Evolutionary conservation across 30 jellyfish, hydroid and myxozoan genomes (phyloP).

Genomic region (Hydractinia symbiolongicarpus): DNA sequence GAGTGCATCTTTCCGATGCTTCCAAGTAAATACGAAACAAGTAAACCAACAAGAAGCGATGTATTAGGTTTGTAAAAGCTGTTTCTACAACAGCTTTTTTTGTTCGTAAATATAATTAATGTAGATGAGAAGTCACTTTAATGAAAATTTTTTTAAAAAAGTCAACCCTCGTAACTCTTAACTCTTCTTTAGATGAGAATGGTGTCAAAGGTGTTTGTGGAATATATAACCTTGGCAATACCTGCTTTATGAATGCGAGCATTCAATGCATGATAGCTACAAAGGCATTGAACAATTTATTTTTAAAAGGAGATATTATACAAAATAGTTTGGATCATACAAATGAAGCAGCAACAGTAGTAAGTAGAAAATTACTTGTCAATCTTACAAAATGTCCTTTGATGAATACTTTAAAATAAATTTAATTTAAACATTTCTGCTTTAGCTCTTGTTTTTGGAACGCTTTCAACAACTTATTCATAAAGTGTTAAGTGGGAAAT

Average conservation of each 20-base stretch:
- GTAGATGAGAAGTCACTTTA: background rate
- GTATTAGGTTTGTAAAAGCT: background rate
- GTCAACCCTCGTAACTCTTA: background rate
- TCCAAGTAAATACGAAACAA: background rate
- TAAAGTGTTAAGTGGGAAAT: slow-evolving; percentile 54
- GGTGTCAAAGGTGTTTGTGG: slow-evolving; percentile 75
- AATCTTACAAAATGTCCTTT: background rate
- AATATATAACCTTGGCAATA: slow-evolving; percentile 66
- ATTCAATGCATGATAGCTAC: slow-evolving; percentile 69
- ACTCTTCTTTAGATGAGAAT: slow-evolving; percentile 24
- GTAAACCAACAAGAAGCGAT: background rate
- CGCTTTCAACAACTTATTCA: slow-evolving; percentile 48
- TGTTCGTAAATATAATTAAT: background rate
- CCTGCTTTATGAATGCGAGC: slow-evolving; percentile 85
- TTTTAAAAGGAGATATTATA: slow-evolving; percentile 22
- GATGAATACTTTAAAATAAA: background rate
- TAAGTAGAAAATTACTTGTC: background rate
- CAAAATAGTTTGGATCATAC: background rate
- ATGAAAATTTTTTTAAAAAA: background rate
- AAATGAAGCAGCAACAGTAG: background rate
- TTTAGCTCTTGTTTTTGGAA: slow-evolving; percentile 1
- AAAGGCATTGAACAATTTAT: slow-evolving; percentile 26
- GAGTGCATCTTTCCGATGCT: background rate
- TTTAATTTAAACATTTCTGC: background rate
- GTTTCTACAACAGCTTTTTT: background rate